phyloP scores from a whole-genome alignment of 2,797 vertebrate genomes.

The Enteromius fasciolatus region DNA sequence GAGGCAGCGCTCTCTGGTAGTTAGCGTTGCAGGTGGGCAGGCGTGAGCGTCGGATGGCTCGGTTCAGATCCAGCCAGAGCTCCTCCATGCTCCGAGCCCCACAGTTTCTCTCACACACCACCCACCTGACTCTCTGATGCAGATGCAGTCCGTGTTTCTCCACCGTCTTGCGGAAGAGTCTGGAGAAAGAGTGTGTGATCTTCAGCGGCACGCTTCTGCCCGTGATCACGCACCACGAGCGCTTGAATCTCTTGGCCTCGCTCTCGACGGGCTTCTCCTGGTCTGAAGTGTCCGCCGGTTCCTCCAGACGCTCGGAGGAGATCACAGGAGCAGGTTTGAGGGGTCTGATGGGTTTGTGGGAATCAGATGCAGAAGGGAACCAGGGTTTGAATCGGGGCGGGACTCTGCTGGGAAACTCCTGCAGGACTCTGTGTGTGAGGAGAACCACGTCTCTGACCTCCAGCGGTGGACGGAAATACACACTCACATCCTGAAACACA shows the following conservation, averaged over 20 bases:
- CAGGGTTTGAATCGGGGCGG: constrained; percentile 83
- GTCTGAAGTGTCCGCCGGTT: background rate
- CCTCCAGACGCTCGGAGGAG: constrained; percentile 56
- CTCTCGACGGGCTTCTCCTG: background rate
- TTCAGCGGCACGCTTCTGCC: constrained; percentile 58
- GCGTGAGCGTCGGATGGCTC: constrained; percentile 69
- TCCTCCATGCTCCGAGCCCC: constrained; percentile 79
- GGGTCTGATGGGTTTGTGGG: constrained; percentile 83
- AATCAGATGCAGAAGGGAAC: constrained; percentile 75
- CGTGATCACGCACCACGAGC: constrained; percentile 86
- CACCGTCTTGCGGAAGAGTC: constrained; percentile 75
- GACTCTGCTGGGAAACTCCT: constrained; percentile 79
- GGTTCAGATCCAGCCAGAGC: constrained; percentile 82
- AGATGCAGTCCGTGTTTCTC: constrained; percentile 79
- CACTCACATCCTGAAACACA: constrained; percentile 83
- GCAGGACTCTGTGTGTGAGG: constrained; percentile 80
- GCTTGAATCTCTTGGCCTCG: constrained; percentile 56
- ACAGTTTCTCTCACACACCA: constrained; percentile 79
- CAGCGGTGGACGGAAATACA: constrained; percentile 80
- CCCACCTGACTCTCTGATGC: constrained; percentile 87
- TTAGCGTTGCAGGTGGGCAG: constrained; percentile 91
- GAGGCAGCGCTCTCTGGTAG: constrained; percentile 80
- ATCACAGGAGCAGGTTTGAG: constrained; percentile 80
- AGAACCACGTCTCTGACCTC: constrained; percentile 72
- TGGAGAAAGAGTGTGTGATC: constrained; percentile 75